A percentile compares a stretch with the other conserved stretches of the same genome.
These are phyloP conservation scores for Micronycteris hirsuta DNA, from an alignment of 2,113 vertebrate genomes.

Conservation along the genomic window DNA sequence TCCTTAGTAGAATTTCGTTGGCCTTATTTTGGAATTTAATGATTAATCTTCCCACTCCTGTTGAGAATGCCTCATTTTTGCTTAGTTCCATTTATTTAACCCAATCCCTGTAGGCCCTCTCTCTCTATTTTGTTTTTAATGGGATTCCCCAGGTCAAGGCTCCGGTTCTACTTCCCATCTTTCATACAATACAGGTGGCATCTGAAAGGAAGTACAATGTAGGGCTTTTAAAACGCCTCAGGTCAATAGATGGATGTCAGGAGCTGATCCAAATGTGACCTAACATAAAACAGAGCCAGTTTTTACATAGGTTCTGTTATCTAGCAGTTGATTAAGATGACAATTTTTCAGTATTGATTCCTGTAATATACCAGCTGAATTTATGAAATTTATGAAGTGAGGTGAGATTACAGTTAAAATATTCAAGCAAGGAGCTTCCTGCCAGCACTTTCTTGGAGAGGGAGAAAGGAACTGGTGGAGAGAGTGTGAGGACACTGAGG, in stretches of 20 bases:
- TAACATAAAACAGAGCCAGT: slow-evolving; percentile 8
- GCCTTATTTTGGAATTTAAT: background rate
- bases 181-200: background rate
- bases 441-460: background rate
- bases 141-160: background rate
- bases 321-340: background rate
- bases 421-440: background rate
- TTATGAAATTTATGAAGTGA: background rate
- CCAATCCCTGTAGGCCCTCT: background rate
- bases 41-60: background rate
- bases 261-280: slow-evolving; percentile 12
- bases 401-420: background rate
- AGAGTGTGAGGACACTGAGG: background rate
- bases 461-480: background rate
- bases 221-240: slow-evolving; percentile 19
- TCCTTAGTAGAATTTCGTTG: background rate
- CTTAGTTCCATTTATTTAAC: background rate
- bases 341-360: background rate
- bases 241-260: background rate
- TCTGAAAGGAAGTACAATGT: background rate
- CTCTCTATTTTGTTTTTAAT: background rate
- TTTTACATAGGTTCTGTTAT: background rate
- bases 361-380: background rate
- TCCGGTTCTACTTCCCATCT: background rate
- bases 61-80: background rate